Evolutionary conservation across 2,113 vertebrate species (phyloP), one percentile per base, ranked within the genome.

Genomic region (Rissa tridactyla): DNA sequence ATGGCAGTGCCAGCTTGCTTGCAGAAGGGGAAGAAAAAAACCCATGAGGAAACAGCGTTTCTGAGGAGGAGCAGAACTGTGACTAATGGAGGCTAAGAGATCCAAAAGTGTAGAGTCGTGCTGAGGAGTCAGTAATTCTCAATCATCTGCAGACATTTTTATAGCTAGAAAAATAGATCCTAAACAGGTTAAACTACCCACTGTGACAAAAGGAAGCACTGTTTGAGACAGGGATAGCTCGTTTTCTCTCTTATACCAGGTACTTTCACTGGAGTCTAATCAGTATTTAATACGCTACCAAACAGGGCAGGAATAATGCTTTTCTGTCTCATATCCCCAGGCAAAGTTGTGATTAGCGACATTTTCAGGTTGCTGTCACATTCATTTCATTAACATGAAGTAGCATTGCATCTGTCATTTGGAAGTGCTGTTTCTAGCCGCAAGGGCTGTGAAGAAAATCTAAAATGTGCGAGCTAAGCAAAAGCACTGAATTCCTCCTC

Each of bases 371-470:
- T 94, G 73, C 86, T 92, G 81, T 79, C 77, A 79, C 83, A 80
- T 94, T 92, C 78, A 61, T 94, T 92, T 94, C 70, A 70, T 92
- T 86, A 92, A 44, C 57, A 72, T 46, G 70, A 89, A 91, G 47
- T 2, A 72, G 12, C 5, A 2, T 19, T 69, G 68, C 69, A 51
- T 1, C 26, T 78, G 44, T 65, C 10, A 1, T 77, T 84, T 71
- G 66, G 77, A 88, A 82, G 61, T 49, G 73, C 49, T 79, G 27
- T 21, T 93, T 77, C 61, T 51, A 58, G 73, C 83, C 7, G 2
- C 70, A 91, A 80, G 70, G 44, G 14, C 40, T 80, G 32, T 30
- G 51, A 80, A 88, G 92, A 80, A 85, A 66, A 1, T n/a, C 61
- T 34, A 18, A 66, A 76, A 80, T 13, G 17, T 55, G 20, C 62